A percentile compares a stretch with the other conserved stretches of the same genome.
Conservation (phyloP, 2,888 invertebrate genomes). For the Adelphocoris suturalis region DNA sequence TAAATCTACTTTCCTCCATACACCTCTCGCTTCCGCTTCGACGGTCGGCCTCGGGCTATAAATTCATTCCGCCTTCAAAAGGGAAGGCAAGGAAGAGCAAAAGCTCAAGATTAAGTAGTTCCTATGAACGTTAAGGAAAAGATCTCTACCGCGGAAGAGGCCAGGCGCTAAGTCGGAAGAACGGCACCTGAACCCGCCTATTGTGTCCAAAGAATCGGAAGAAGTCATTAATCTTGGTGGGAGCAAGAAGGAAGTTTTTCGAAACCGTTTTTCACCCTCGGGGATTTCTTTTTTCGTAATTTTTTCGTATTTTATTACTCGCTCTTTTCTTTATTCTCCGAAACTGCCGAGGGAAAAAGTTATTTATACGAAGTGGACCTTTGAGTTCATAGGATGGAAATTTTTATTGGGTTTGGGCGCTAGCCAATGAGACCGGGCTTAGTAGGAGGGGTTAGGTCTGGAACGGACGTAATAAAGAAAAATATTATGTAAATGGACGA, state of each 20-base stretch:
- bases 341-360: constrained; percentile 41
- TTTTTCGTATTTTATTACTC: constrained; percentile 24
- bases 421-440: constrained; percentile 7
- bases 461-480: background rate
- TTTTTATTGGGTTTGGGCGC: constrained; percentile 42
- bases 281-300: background rate
- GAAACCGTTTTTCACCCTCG: constrained; percentile 47
- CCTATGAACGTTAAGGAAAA: constrained; percentile 49
- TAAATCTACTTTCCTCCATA: constrained; percentile 51
- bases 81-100: constrained; percentile 19
- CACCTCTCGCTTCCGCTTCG: constrained; percentile 19
- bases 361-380: constrained; percentile 34
- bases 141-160: constrained; percentile 18
- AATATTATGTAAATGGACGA: constrained; percentile 6
- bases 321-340: background rate
- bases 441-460: background rate
- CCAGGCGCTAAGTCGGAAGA: constrained; percentile 51
- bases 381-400: background rate
- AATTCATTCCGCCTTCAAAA: constrained; percentile 41
- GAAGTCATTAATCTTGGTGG: constrained; percentile 41
- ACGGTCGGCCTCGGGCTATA: constrained; percentile 24
- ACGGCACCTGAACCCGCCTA: constrained; percentile 59
- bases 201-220: constrained; percentile 63
- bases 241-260: constrained; percentile 33
- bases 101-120: constrained; percentile 58